Conservation (phyloP, 92 coral and sea anemone species). For the Desmophyllum pertusum region DNA sequence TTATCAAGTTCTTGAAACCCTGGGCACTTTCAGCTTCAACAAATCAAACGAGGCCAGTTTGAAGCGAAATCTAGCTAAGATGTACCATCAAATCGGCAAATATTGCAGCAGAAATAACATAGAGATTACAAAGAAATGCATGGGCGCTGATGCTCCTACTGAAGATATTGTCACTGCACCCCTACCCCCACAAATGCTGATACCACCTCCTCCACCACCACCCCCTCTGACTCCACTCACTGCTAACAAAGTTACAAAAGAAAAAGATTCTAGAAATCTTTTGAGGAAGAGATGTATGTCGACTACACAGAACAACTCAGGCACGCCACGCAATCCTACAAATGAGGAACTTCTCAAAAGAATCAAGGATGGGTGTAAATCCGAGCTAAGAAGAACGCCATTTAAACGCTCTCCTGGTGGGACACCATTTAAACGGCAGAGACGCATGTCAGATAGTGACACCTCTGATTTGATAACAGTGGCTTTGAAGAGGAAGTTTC, state of each 20-base stretch:
- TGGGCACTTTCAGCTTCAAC: constrained; percentile 74
- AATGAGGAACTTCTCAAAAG: constrained; percentile 72
- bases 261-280: constrained; percentile 2
- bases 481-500: constrained; percentile 76
- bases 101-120: constrained; percentile 71
- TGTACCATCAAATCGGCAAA: constrained; percentile 81
- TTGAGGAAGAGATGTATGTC: constrained; percentile 6
- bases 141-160: background rate
- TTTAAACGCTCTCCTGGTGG: constrained; percentile 89
- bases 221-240: constrained; percentile 33
- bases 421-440: constrained; percentile 66
- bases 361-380: constrained; percentile 57
- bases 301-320: constrained; percentile 1
- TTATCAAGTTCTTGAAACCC: constrained; percentile 52
- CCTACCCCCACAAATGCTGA: constrained; percentile 24
- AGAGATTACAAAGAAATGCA: constrained; percentile 16
- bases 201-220: constrained; percentile 68
- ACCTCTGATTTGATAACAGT: constrained; percentile 77
- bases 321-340: constrained; percentile 47
- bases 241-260: background rate
- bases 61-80: constrained; percentile 74
- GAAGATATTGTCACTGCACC: constrained; percentile 3
- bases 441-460: constrained; percentile 72
- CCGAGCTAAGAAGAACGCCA: constrained; percentile 78
- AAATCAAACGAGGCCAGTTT: constrained; percentile 68